Evolutionary conservation across 1,140 invertebrate species (phyloP).

Genomic region (Lutraria rhynchaena): DNA sequence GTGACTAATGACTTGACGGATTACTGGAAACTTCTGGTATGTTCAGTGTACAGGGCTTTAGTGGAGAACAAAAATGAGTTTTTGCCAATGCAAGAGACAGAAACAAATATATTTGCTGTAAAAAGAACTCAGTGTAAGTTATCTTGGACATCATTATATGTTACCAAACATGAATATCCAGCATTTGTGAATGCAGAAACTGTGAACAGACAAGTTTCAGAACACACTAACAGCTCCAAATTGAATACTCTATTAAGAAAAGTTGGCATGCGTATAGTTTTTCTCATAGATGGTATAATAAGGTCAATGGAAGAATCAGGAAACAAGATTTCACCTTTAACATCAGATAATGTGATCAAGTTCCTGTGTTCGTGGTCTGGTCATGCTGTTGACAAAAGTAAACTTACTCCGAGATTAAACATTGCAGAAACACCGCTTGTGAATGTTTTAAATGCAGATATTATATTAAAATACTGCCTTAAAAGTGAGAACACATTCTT

Average conservation of each 20-base stretch:
- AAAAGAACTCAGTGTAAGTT: background rate
- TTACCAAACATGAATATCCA: background rate
- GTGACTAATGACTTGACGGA: background rate
- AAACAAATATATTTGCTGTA: background rate
- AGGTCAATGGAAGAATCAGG: background rate
- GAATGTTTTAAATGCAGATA: background rate
- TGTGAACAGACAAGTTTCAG: background rate
- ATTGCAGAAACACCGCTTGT: background rate
- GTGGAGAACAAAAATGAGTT: background rate
- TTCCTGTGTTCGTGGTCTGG: background rate
- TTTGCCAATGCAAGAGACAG: background rate
- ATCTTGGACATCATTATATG: conserved; percentile 2
- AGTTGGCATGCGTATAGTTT: conserved; percentile 11
- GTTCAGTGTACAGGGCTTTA: background rate
- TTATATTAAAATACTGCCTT: background rate
- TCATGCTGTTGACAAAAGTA: too few species aligned
- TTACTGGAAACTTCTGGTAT: conserved; percentile 17
- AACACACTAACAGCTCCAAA: background rate
- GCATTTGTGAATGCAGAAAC: conserved; percentile 2
- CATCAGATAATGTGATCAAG: background rate
- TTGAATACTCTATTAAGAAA: background rate
- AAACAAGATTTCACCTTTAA: background rate
- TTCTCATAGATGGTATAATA: background rate
- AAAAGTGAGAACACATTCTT: background rate
- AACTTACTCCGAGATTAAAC: conserved; percentile 1